Conservation (phyloP, 2,113 vertebrate species). For the Acrocephalus arundinaceus region DNA sequence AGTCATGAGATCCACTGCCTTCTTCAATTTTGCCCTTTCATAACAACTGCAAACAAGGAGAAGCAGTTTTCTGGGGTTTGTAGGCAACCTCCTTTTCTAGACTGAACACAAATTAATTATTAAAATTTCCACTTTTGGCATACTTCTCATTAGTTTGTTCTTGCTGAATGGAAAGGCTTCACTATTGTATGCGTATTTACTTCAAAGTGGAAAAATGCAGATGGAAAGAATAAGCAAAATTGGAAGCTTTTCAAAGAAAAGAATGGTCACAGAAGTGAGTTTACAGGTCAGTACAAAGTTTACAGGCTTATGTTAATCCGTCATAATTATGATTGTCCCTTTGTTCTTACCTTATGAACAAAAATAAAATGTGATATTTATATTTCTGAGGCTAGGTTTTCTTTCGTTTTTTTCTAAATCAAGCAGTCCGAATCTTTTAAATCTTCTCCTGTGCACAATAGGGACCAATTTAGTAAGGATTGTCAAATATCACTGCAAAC, state of each 20-base stretch:
- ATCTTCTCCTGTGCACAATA: not conserved
- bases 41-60: not conserved
- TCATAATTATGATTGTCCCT: not conserved
- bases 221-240: not conserved
- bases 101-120: not conserved
- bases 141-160: not conserved
- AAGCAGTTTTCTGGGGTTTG: not conserved
- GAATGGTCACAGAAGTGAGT: not conserved
- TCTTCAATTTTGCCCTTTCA: not conserved
- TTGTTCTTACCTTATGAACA: not conserved
- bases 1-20: not conserved
- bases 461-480: not conserved
- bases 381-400: not conserved
- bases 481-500: not conserved
- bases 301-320: not conserved
- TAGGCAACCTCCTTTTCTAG: not conserved
- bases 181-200: not conserved
- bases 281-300: not conserved
- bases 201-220: not conserved
- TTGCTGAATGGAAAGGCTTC: not conserved
- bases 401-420: not conserved
- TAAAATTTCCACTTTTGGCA: not conserved
- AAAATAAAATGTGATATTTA: not conserved
- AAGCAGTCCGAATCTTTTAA: not conserved
- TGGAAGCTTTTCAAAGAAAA: not conserved